Evolutionary conservation across 2,888 invertebrate genomes (phyloP), one percentile per base, ranked within the genome.

Genomic region (Aphodius granarius): DNA sequence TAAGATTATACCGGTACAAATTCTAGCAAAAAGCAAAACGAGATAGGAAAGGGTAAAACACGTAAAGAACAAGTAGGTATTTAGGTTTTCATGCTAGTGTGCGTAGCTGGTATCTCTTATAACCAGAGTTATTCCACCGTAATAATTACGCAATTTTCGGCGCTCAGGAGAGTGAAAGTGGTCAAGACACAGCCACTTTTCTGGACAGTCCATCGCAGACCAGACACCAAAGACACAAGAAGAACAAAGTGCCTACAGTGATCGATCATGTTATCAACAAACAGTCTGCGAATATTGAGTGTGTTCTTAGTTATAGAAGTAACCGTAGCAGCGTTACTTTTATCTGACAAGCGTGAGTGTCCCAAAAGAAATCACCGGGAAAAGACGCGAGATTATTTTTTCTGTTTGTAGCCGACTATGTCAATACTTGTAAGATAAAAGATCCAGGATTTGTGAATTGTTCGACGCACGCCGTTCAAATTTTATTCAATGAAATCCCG

Each of bases 391-490:
- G 20, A 70, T 20, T 19, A 70, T 70, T 70, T n/a, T 70, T 6
- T 43, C 43, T 43, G 1, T 2, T 43, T 43, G 43, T 87, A 94
- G 94, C 94, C 78, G 89, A 89, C 84, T 93, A 91, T 86, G 90
- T 93, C 80, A 90, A 91, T 81, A 91, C 92, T 81, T 94, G 94
- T 84, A 86, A 87, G 78, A 90, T 90, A 83, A 90, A 90, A 79
- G 91, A 91, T 81, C 91, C 90, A 66, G 81, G 84, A 66, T 93
- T 93, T 81, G 88, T 90, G 70, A 91, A 91, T 78, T 94, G 94
- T 83, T 93, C 93, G 1, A 91, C 90, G 9, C 86, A 89, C 76
- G 91, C 93, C 62, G 93, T 94, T 2, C 93, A 93, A 85, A 88
- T 89, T 76, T 83, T 94, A n/a, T 93, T 94, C 83, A 87, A 90